phyloP scores from a whole-genome alignment of 2,113 vertebrate species.

The Phocoena sinus region DNA sequence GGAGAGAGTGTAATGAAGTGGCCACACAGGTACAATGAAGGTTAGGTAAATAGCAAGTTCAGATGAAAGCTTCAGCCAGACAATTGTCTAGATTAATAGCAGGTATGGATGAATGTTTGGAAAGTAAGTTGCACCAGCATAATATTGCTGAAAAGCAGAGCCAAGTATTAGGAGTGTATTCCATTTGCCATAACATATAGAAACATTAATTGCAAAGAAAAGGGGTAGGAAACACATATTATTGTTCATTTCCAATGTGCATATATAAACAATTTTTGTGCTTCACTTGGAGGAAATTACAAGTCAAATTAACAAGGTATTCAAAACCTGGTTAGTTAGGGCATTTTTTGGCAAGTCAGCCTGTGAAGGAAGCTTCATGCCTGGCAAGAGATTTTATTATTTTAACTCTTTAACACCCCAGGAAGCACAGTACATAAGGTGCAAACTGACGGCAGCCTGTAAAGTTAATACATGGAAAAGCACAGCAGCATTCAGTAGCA shows the following conservation, averaged over 20 bases:
- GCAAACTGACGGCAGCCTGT: conserved; percentile 30
- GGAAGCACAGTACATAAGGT: conserved; percentile 1
- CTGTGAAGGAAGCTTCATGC: conserved; percentile 31
- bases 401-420: conserved; percentile 49
- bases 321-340: conserved; percentile 48
- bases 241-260: conserved; percentile 7
- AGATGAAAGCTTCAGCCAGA: conserved; percentile 54
- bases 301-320: conserved; percentile 47
- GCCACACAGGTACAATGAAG: conserved; percentile 55
- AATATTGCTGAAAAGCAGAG: not conserved
- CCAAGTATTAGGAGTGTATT: not conserved
- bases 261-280: conserved; percentile 10
- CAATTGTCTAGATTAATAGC: conserved; percentile 28
- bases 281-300: conserved; percentile 45
- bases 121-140: conserved; percentile 2
- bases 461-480: conserved; percentile 38
- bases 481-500: not conserved
- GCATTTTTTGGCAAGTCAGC: conserved; percentile 43
- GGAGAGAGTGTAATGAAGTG: conserved; percentile 64
- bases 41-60: conserved; percentile 72
- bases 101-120: conserved; percentile 26
- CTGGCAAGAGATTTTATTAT: conserved; percentile 32
- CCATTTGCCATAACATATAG: not conserved
- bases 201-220: conserved; percentile 6
- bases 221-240: not conserved